A percentile compares a stretch with the other conserved stretches of the same genome.
Conservation (phyloP, 92 coral and sea anemone species). For the Siderastrea radians region DNA sequence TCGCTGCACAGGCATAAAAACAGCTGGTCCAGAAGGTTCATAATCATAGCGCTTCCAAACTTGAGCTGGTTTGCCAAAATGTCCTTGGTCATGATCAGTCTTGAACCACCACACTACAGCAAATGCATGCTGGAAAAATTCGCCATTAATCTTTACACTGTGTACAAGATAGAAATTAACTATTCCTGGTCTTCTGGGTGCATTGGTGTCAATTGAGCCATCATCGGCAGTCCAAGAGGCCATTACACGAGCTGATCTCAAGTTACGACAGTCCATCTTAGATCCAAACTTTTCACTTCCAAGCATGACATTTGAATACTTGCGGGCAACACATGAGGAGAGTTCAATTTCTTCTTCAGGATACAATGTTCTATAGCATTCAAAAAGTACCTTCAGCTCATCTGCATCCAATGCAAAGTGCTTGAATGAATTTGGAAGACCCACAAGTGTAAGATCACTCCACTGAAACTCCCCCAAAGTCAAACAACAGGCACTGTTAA, state of each 20-base stretch:
- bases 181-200: conserved; percentile 56
- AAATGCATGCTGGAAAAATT: conserved; percentile 35
- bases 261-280: conserved; percentile 34
- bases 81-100: conserved; percentile 17
- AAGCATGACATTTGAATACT: conserved; percentile 47
- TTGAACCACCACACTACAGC: conserved; percentile 66
- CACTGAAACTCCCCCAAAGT: conserved; percentile 1
- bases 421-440: conserved; percentile 31
- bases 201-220: conserved; percentile 35
- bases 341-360: conserved; percentile 7
- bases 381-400: conserved; percentile 24
- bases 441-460: conserved; percentile 48
- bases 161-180: conserved; percentile 56
- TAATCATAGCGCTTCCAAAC: conserved; percentile 51
- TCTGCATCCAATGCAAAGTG: conserved; percentile 23
- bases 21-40: conserved; percentile 59
- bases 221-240: conserved; percentile 55
- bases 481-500: conserved; percentile 19
- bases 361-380: conserved; percentile 25
- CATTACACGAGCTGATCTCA: conserved; percentile 51
- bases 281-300: conserved; percentile 61
- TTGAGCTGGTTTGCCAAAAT: conserved; percentile 49
- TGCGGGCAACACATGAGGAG: conserved; percentile 30
- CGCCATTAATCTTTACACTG: conserved; percentile 35
- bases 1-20: too few species aligned